Percentiles rank a stretch among this genome's conserved stretches.
Evolutionary conservation across 2,113 vertebrate species (phyloP).

Genomic region (Protomyctophum bolini): DNA sequence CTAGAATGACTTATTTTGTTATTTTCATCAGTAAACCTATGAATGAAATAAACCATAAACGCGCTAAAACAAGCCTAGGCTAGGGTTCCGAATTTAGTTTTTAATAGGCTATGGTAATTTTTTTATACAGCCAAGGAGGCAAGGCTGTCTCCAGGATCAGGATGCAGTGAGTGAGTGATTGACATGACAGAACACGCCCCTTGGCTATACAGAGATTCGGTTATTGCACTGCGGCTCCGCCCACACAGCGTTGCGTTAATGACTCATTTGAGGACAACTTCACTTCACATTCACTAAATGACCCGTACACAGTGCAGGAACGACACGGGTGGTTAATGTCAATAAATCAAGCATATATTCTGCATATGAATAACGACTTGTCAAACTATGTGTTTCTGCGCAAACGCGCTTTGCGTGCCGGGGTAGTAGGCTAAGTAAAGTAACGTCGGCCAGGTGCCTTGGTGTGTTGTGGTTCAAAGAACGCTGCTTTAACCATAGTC

Average conservation of each 20-base stretch:
- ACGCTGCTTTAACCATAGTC: slow-evolving; percentile 14
- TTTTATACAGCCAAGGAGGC: no score
- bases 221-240: slow-evolving; percentile 3
- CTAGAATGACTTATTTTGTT: no score
- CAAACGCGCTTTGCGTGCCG: background rate
- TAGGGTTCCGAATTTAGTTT: no score
- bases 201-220: background rate
- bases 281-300: slow-evolving; percentile 33
- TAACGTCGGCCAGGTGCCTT: background rate
- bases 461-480: background rate
- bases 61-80: no score
- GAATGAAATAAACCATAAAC: no score
- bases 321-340: background rate
- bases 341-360: background rate
- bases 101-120: no score
- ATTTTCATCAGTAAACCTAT: no score
- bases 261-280: slow-evolving; percentile 26
- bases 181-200: slow-evolving; percentile 34
- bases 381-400: background rate
- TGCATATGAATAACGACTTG: background rate
- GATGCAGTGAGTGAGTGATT: no score
- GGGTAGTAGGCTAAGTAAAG: background rate
- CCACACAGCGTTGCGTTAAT: slow-evolving; percentile 1
- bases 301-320: slow-evolving; percentile 10
- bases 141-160: no score